Evolutionary conservation across 2,888 invertebrate genomes (phyloP), one percentile per base, ranked within the genome.

Genomic region (Heliconius ismenius): DNA sequence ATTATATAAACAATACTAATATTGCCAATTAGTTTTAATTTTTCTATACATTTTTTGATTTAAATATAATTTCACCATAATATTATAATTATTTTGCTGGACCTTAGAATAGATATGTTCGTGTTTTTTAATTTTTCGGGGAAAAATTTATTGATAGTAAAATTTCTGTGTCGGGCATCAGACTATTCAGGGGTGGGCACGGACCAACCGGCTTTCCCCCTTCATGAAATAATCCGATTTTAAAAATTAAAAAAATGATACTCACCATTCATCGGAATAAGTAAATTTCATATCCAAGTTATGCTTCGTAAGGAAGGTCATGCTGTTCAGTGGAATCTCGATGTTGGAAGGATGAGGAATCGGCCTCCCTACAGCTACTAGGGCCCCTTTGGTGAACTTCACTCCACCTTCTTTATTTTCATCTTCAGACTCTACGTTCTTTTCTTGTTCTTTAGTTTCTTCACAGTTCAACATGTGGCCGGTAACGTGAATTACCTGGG

Each of bases 241-340:
- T n/a, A n/a, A 32, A 60, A 24, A 11, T 4, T 0, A 26, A 26
- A 62, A 62, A 62, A 26, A 62, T 60, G 11, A 11, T 58, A 95
- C 96, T 96, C 90, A 98, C 98, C 97, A 97, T 82, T 98, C 98
- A 91, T 99, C 99, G 78, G 97, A 98, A 88, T 98, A 98, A 32
- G 98, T 98, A 87, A 98, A 98, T 88, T 97, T 98, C 98, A 99
- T 98, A 88, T 98, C 98, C 87, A 98, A 95, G 84, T 96, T 97
- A 89, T 99, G 99, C 87, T 98, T 97, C 26, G 98, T 98, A 78
- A 98, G 94, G 92, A 99, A 99, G 0, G 98, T 98, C 86, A 97
- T 97, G 83, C 96, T 96, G 82, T 98, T 98, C 82, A 99, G 91
- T 0, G 98, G 98, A 82, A 97, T 96, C 90, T 98, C 98, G 83